phyloP scores from a whole-genome alignment of 2,888 invertebrate genomes.

The Ellobium chinense region DNA sequence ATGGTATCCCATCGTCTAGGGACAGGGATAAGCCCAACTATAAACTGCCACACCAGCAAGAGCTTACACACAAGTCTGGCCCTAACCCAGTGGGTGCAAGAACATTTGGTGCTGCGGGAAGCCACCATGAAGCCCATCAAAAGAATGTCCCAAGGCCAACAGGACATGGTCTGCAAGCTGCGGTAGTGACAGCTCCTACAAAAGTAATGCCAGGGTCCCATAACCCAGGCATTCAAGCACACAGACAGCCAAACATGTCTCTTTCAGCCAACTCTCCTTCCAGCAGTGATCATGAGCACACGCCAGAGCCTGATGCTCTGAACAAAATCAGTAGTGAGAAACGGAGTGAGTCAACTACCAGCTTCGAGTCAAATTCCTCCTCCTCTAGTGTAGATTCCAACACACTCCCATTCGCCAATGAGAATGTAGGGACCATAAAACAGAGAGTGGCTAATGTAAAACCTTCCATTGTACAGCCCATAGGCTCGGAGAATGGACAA shows the following conservation, averaged over 20 bases:
- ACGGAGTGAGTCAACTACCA: slow-evolving; percentile 50
- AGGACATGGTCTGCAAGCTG: neutral
- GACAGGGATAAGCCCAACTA: slow-evolving; percentile 26
- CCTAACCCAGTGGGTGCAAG: neutral
- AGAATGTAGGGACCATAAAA: slow-evolving; percentile 98
- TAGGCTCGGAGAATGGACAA: slow-evolving; percentile 54
- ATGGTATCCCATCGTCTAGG: slow-evolving; percentile 62
- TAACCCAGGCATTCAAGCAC: neutral
- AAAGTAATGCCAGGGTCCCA: neutral
- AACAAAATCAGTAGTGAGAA: slow-evolving; percentile 26
- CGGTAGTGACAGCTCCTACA: neutral
- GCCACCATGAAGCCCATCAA: neutral
- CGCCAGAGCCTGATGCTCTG: slow-evolving; percentile 7
- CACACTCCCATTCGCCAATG: slow-evolving; percentile 93
- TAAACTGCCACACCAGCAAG: slow-evolving; percentile 20
- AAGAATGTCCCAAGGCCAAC: neutral
- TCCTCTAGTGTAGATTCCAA: slow-evolving; percentile 95
- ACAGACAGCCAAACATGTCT: slow-evolving; percentile 5
- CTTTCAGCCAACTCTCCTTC: neutral
- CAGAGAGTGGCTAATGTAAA: slow-evolving; percentile 82
- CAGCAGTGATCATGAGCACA: neutral
- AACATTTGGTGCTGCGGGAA: neutral
- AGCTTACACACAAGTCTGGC: neutral
- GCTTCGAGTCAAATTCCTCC: slow-evolving; percentile 67
- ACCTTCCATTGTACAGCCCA: slow-evolving; percentile 69